These are phyloP conservation scores for Cantharis flavilabris DNA, from an alignment of 2,888 invertebrate species.

Conservation along the genomic window DNA sequence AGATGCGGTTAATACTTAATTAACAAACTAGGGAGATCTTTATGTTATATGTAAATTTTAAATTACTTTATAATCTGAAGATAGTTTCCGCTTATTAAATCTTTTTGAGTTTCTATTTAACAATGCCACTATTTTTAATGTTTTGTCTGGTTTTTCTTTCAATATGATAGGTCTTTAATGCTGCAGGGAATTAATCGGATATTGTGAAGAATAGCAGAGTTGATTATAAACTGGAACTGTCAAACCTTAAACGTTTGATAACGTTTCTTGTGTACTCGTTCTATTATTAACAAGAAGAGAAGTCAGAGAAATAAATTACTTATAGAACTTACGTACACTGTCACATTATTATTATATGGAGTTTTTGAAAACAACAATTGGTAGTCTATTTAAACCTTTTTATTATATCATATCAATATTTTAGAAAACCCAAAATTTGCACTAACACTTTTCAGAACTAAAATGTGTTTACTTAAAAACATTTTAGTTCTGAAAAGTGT, in stretches of 20 bases:
- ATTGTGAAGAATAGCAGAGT: background rate
- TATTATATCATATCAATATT: too few species aligned
- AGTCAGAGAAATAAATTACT: background rate
- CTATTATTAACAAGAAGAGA: background rate
- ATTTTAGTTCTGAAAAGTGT: too few species aligned
- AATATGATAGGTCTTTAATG: background rate
- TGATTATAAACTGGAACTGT: background rate
- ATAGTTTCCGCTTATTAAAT: background rate
- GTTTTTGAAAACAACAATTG: background rate
- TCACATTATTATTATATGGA: background rate
- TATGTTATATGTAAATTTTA: too few species aligned
- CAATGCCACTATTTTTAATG: background rate
- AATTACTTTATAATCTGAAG: too few species aligned
- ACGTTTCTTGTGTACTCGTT: background rate
- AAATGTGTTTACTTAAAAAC: too few species aligned
- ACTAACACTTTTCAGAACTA: too few species aligned
- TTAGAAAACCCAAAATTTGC: too few species aligned
- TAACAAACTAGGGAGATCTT: too few species aligned
- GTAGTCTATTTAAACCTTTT: background rate
- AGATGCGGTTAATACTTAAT: too few species aligned
- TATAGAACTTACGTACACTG: background rate
- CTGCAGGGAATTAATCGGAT: background rate
- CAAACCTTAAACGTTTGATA: background rate
- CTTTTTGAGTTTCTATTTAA: background rate
- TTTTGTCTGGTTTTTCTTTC: background rate